phyloP scores from a whole-genome alignment of 2,797 vertebrate species.

The Potorous gilbertii region DNA sequence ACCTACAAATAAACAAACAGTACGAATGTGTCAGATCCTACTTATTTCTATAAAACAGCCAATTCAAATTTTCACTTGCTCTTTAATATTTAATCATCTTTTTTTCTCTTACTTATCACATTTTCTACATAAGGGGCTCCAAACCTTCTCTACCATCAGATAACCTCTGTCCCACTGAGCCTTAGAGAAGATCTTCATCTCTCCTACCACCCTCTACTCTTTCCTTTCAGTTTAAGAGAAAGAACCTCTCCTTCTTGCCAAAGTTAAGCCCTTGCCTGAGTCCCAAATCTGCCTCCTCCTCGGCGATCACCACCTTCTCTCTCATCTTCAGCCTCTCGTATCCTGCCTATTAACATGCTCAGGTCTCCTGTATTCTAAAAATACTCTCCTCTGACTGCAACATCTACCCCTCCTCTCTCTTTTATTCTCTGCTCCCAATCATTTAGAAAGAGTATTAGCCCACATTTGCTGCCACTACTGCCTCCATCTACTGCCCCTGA shows the following conservation, averaged over 20 bases:
- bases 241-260: neutral
- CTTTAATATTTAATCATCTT: neutral
- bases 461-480: too few species aligned
- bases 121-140: neutral
- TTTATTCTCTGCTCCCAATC: too few species aligned
- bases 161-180: neutral
- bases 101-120: neutral
- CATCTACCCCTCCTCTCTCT: too few species aligned
- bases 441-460: too few species aligned
- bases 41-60: conserved; percentile 36
- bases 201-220: neutral
- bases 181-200: neutral
- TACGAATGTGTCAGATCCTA: conserved; percentile 29
- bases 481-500: too few species aligned
- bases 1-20: conserved; percentile 83
- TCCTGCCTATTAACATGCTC: neutral
- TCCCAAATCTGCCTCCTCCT: neutral
- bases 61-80: conserved; percentile 22
- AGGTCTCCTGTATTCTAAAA: too few species aligned
- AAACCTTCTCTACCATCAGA: neutral
- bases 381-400: neutral
- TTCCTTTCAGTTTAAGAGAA: too few species aligned
- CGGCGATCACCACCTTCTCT: neutral
- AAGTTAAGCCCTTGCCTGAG: neutral
- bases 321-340: too few species aligned